These are phyloP conservation scores for Moxostoma hubbsi DNA, from an alignment of 2,797 vertebrate genomes.

Conservation along the genomic window DNA sequence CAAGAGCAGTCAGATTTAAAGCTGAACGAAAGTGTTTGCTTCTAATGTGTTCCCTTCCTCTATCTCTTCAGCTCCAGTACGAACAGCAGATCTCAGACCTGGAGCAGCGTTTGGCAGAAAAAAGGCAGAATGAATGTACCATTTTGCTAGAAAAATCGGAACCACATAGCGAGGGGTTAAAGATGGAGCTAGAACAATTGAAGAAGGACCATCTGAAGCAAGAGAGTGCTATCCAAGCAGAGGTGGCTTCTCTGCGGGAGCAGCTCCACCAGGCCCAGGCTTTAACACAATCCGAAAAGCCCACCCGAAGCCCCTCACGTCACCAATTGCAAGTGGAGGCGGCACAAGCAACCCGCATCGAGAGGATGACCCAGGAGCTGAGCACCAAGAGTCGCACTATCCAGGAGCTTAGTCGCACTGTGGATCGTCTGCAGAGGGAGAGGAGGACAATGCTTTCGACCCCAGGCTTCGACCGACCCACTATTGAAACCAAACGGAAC, in stretches of 20 bases:
- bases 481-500: conserved; percentile 46
- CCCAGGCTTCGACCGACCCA: conserved; percentile 58
- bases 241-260: conserved; percentile 80
- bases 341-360: conserved; percentile 75
- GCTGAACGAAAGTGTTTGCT: background rate
- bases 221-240: conserved; percentile 74
- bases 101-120: conserved; percentile 79
- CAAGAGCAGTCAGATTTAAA: background rate
- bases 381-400: conserved; percentile 81
- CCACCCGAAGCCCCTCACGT: conserved; percentile 62
- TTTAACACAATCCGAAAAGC: conserved; percentile 30
- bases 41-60: background rate
- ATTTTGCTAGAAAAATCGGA: conserved; percentile 39
- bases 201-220: conserved; percentile 73
- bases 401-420: conserved; percentile 86
- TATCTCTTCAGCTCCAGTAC: conserved; percentile 83
- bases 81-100: conserved; percentile 87
- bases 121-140: conserved; percentile 56
- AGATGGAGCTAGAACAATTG: conserved; percentile 76
- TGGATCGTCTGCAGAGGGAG: conserved; percentile 89
- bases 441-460: conserved; percentile 78
- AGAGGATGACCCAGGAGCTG: conserved; percentile 85
- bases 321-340: conserved; percentile 77
- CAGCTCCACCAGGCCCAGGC: conserved; percentile 74
- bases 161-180: conserved; percentile 61